Percentiles rank a stretch among this genome's conserved stretches.
phyloP scores from a whole-genome alignment of 2,797 vertebrate genomes.

The Enteromius mattozi region DNA sequence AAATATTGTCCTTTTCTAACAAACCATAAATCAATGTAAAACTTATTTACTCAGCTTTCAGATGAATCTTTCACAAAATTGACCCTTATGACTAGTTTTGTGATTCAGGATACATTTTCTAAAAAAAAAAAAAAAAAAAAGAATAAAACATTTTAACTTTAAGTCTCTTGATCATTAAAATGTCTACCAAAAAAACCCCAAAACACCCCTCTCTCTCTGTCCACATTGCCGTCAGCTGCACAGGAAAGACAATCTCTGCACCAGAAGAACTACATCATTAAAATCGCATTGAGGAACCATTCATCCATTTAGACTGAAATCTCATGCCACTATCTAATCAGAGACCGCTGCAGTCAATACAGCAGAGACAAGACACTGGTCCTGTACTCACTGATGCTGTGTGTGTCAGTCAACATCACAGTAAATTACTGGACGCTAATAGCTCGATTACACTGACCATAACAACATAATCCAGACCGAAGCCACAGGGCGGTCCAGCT shows the following conservation, averaged over 20 bases:
- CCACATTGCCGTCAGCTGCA: slow-evolving; percentile 34
- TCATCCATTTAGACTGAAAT: slow-evolving; percentile 42
- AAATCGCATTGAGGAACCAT: slow-evolving; percentile 38
- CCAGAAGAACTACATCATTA: slow-evolving; percentile 34
- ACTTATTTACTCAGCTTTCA: too few relatives aligned
- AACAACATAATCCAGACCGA: slow-evolving; percentile 18
- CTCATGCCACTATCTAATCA: slow-evolving; percentile 43
- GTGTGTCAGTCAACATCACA: slow-evolving; percentile 27
- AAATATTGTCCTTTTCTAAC: not conserved
- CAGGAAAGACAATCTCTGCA: slow-evolving; percentile 38
- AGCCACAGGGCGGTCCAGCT: not conserved
- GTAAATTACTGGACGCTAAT: slow-evolving; percentile 1
- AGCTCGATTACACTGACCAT: slow-evolving; percentile 7
- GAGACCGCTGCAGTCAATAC: slow-evolving; percentile 25
- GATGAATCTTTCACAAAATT: not conserved
- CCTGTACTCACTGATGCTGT: not conserved
- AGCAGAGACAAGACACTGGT: slow-evolving; percentile 9
- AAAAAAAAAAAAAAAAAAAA: not conserved
- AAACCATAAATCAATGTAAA: not conserved
- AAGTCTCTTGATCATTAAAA: not conserved
- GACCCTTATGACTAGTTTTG: not conserved
- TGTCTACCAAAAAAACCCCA: not conserved
- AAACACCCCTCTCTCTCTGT: not conserved
- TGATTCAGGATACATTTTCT: not conserved
- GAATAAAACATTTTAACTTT: not conserved